Conservation (phyloP, 2,888 invertebrate genomes). For the Phaonia tiefii region DNA sequence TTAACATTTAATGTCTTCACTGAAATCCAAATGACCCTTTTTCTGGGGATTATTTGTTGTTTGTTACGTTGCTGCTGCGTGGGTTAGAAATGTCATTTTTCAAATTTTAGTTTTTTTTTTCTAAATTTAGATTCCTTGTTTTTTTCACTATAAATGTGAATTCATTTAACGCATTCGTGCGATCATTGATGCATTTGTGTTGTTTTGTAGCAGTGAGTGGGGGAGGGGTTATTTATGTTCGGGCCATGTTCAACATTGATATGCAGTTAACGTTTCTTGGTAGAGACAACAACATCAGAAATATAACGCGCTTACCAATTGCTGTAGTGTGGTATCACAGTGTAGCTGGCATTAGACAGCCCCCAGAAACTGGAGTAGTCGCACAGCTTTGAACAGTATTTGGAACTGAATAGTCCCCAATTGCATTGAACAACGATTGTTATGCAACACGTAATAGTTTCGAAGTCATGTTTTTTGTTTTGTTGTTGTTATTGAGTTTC, state of each 20-base stretch:
- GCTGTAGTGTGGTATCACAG: slow-evolving; percentile 3
- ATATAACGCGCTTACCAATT: slow-evolving; percentile 13
- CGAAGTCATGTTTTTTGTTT: slow-evolving; percentile 58
- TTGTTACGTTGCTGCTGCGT: too few relatives aligned
- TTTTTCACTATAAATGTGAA: slow-evolving; percentile 21
- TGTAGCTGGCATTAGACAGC: not conserved
- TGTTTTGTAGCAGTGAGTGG: slow-evolving; percentile 10
- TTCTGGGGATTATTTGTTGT: not conserved
- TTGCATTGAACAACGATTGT: slow-evolving; percentile 40
- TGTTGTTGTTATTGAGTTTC: not conserved
- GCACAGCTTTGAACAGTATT: not conserved
- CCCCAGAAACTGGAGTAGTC: too few relatives aligned
- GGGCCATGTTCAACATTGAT: slow-evolving; percentile 50
- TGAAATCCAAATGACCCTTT: slow-evolving; percentile 1
- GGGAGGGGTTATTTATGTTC: slow-evolving; percentile 34
- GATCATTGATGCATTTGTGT: slow-evolving; percentile 31
- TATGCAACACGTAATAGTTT: slow-evolving; percentile 63
- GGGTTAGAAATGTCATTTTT: not conserved
- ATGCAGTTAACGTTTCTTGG: slow-evolving; percentile 63
- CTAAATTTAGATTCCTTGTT: not conserved
- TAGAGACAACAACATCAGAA: slow-evolving; percentile 6
- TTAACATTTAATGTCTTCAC: slow-evolving; percentile 5
- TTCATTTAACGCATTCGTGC: slow-evolving; percentile 54
- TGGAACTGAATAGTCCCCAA: not conserved
- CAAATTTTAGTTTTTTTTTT: not conserved